Evolutionary conservation across 2,888 invertebrate genomes (phyloP), one percentile per base, ranked within the genome.

Genomic region (Steinernema scapterisci): DNA sequence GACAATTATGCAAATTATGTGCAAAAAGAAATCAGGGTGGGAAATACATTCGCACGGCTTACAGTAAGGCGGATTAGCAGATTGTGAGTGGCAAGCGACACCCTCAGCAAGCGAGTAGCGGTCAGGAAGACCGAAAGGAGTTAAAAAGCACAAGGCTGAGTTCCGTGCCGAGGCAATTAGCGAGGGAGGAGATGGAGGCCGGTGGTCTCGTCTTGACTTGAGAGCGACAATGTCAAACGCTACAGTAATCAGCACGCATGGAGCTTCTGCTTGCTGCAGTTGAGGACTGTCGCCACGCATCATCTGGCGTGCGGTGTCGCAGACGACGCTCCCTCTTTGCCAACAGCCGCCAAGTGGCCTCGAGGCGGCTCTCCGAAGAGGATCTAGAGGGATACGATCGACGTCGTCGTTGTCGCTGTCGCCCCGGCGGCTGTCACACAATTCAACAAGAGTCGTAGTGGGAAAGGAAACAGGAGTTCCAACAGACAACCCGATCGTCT

Each of bases 301-400:
- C 63, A 63, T 63, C 63, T 63, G 63, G 63, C 63, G 63, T 63
- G 63, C 63, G 31, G 63, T 63, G 63, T 63, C 25, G 27, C 27
- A 19, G 52, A 23, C 23, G 52, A 27, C 63, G 63, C 63, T 63
- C 63, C 63, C 63, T 63, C 63, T 63, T 63, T 63, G 63, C 63
- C 63, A 38, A 38, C 63, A 63, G 63, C 63, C 63, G 63, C 63
- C 63, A 63, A 63, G 63, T 63, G 63, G 63, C 63, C 63, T 63
- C 63, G 63, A 63, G 63, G 63, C 63, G 63, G 63, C 63, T 63
- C 63, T 63, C 63, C 63, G 63, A 63, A 63, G 63, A 63, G 63
- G 63, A 63, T 63, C 63, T 63, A 63, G 63, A 63, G 63, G 63
- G 63, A 63, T 63, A 63, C 63, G 63, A 63, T 63, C 63, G 63